Evolutionary conservation across 2,888 invertebrate species (phyloP).

Genomic region (Acrocyrtus sp.): DNA sequence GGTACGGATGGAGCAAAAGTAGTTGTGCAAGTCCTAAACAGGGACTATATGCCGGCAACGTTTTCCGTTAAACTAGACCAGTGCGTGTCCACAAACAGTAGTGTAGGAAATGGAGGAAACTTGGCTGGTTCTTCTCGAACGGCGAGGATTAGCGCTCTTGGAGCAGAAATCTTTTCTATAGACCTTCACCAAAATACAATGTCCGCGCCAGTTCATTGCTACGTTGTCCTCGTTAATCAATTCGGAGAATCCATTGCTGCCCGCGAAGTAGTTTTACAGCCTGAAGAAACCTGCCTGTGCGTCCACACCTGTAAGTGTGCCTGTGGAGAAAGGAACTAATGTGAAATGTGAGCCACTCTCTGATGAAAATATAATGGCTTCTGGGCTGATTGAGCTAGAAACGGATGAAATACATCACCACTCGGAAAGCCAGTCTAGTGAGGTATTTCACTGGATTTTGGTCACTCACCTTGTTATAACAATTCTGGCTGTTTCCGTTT

Average conservation of each 20-base stretch:
- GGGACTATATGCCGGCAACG: conserved; percentile 14
- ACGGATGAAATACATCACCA: background rate
- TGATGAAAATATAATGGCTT: conserved; percentile 20
- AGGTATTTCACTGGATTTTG: conserved; percentile 24
- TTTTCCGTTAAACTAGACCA: conserved; percentile 23
- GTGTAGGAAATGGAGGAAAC: too few species aligned
- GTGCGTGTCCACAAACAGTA: too few species aligned
- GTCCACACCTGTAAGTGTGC: conserved; percentile 27
- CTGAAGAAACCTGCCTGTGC: conserved; percentile 17
- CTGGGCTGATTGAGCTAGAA: conserved; percentile 2
- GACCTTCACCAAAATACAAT: conserved; percentile 15
- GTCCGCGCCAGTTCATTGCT: background rate
- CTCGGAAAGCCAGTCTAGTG: background rate
- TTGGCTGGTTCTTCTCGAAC: background rate
- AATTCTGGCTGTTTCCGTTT: background rate
- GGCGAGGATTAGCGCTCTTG: conserved; percentile 9
- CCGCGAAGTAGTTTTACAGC: conserved; percentile 18
- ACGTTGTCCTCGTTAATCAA: conserved; percentile 17
- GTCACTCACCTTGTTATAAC: conserved; percentile 1
- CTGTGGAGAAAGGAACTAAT: conserved; percentile 19
- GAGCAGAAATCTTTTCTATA: background rate
- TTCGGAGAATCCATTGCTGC: conserved; percentile 26
- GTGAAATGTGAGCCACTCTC: conserved; percentile 12
- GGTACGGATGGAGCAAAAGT: conserved; percentile 24
- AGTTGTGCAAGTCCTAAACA: conserved; percentile 21